A percentile compares a stretch with the other conserved stretches of the same genome.
These are phyloP conservation scores for Agapornis roseicollis DNA, from an alignment of 2,113 vertebrate genomes.

Conservation along the genomic window DNA sequence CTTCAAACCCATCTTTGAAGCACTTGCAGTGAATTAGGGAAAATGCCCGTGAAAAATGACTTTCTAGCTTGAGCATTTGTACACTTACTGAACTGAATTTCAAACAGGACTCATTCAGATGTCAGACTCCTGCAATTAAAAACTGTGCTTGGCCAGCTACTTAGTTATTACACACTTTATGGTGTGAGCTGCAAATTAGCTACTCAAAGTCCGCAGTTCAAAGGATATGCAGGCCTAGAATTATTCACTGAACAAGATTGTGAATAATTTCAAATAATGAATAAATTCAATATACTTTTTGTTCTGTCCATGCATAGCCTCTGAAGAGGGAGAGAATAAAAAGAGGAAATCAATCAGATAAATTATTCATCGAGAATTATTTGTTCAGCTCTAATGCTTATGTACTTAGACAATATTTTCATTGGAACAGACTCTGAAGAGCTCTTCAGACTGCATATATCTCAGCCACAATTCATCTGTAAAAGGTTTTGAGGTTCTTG, in stretches of 20 bases:
- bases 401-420: slow-evolving; percentile 72
- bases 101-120: slow-evolving; percentile 44
- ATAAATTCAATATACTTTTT: slow-evolving; percentile 71
- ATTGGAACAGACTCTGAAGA: slow-evolving; percentile 67
- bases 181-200: slow-evolving; percentile 58
- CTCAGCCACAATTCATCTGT: slow-evolving; percentile 39
- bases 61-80: slow-evolving; percentile 32
- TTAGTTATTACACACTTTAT: slow-evolving; percentile 51
- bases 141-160: slow-evolving; percentile 33
- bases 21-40: background rate
- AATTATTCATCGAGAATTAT: slow-evolving; percentile 70
- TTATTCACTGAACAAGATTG: slow-evolving; percentile 69
- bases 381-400: slow-evolving; percentile 70
- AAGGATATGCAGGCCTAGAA: slow-evolving; percentile 58
- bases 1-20: background rate
- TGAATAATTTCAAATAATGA: slow-evolving; percentile 70
- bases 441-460: slow-evolving; percentile 66
- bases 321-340: slow-evolving; percentile 59
- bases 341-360: slow-evolving; percentile 70
- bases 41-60: slow-evolving; percentile 28
- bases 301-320: slow-evolving; percentile 45
- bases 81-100: slow-evolving; percentile 37
- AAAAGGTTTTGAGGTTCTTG: slow-evolving; percentile 35
- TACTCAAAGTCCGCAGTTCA: slow-evolving; percentile 54
- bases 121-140: slow-evolving; percentile 58